Evolutionary conservation across 2,113 vertebrate species (phyloP), one percentile per base, ranked within the genome.

Genomic region (Prunella fulvescens): DNA sequence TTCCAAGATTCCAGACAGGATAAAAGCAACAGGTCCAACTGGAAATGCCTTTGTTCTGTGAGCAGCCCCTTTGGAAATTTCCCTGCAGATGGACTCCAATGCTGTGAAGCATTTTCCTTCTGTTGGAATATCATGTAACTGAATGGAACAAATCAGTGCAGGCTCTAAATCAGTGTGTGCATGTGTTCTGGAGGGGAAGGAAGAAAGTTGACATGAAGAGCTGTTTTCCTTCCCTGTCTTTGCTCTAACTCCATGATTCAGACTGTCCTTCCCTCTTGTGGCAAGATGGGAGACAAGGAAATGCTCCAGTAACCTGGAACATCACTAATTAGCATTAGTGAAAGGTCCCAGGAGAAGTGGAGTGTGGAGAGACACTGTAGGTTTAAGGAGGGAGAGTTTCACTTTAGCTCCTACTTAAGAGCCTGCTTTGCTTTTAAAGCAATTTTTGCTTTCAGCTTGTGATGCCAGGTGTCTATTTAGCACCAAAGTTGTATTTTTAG

Each of bases 271-370:
- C 69, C 71, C 39, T 86, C 91, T 78, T 78, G 80, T 77, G 42
- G 67, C 86, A 91, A 72, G 69, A 47, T 71, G 53, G 33, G 72
- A 86, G 37, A 54, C 18, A 66, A 86, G 50, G 87, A 87, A 58
- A 67, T 54, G 53, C 51, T 85, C 76, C 92, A 74, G 20, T 95
- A 95, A 95, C 86, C 93, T 74, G 65, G 64, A 97, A 91, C 92
- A 96, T 71, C 64, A 74, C 74, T 96, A 94, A 97, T 96, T 94
- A 97, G 69, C 81, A 66, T 35, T 44, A 44, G 48, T 65, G 70
- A 71, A 51, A 77, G 51, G 14, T 94, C 86, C 86, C 51, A 18
- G 48, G 95, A 97, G 86, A 95, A 96, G 83, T 90, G 40, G 40
- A 67, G 50, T 45, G 54, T 54, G n/a, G 67, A 91, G 86, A 93